Evolutionary conservation across 1,140 invertebrate species (phyloP), one percentile per base, ranked within the genome.

Genomic region (Drosophila neocordata): DNA sequence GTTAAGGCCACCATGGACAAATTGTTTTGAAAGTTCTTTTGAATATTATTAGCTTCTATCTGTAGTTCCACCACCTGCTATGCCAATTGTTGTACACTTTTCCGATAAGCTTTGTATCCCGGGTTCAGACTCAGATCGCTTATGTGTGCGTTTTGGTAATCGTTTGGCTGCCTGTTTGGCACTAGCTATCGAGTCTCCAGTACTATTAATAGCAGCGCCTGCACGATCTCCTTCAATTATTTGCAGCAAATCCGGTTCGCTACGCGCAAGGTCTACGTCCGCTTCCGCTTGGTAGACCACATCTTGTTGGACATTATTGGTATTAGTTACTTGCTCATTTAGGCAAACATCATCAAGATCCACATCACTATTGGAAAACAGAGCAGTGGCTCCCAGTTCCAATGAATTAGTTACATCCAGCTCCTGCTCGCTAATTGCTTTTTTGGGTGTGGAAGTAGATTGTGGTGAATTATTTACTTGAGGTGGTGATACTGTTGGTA

Each of bases 341-440:
- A 96, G 92, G 80, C 94, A 95, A 0, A 95, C 95, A 79, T 95
- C 95, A 73, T 96, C 96, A 27, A 96, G 92, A 91, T 96, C 96
- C 0, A 98, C 96, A n/a, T 96, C 95, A 85, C 96, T 97, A 82
- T 98, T 97, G 1, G 96, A 96, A 91, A 98, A 96, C 35, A 97
- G 95, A 1, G 96, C 95, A 13, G 95, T 95, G 1, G 95, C 93
- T 24, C 94, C 93, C 72, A 94, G 92, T 58, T 93, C 93, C 18
- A 93, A 83, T 0, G 90, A 91, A 41, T 89, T 87, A 67, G 93
- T 93, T 7, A 93, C 92, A 55, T 93, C 73, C 7, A 93, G 57
- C 31, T 92, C 89, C 34, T 84, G 75, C 31, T 92, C 90, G 51
- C 79, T 84, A 12, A 57, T 15, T n/a, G 79, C 65, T 34, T 83